Conservation (phyloP, 2,113 vertebrate genomes). For the Myodes glareolus region DNA sequence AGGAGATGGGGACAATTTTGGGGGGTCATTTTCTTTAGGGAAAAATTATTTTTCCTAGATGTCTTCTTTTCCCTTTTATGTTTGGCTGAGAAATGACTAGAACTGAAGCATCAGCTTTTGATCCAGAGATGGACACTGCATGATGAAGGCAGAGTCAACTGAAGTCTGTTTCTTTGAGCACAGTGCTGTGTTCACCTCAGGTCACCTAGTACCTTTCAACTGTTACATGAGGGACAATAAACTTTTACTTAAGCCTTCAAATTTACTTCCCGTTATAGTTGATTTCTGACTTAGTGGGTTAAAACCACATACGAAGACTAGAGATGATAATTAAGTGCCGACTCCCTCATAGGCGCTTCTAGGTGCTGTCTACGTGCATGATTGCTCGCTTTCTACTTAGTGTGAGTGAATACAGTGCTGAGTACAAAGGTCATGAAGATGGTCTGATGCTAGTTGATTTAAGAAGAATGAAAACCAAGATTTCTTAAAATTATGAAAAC, state of each 20-base stretch:
- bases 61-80: not conserved
- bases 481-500: not conserved
- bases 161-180: not conserved
- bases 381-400: not conserved
- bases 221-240: not conserved
- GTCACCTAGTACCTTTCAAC: not conserved
- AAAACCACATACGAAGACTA: not conserved
- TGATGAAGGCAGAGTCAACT: not conserved
- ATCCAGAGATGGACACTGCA: not conserved
- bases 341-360: not conserved
- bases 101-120: not conserved
- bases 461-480: not conserved
- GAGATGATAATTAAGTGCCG: not conserved
- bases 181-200: not conserved
- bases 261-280: not conserved
- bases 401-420: not conserved
- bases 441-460: not conserved
- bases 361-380: too few relatives aligned
- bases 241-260: not conserved
- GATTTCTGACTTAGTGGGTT: not conserved
- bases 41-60: not conserved
- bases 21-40: not conserved
- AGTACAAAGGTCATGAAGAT: not conserved
- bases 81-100: not conserved
- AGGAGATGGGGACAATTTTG: not conserved